Percentiles rank a stretch among this genome's conserved stretches.
Evolutionary conservation across 2,113 vertebrate species (phyloP).

Genomic region (Mormyrus lacerda): DNA sequence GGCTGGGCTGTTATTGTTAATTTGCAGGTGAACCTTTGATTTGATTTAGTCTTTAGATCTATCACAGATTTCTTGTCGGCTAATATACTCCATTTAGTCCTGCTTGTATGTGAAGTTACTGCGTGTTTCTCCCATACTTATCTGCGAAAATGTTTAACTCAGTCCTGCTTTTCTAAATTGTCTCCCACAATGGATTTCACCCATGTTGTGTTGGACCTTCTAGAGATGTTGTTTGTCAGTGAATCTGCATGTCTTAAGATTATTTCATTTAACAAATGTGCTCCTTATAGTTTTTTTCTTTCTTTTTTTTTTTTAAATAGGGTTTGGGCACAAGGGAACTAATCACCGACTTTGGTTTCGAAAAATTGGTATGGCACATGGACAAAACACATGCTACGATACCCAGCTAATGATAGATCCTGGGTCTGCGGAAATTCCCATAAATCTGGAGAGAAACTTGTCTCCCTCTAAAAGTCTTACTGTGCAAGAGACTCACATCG

Average conservation of each 20-base stretch:
- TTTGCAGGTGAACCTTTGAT: background rate
- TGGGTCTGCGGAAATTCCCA: conserved; percentile 34
- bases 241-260: background rate
- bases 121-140: background rate
- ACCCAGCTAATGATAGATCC: conserved; percentile 38
- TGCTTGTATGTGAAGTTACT: background rate
- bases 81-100: background rate
- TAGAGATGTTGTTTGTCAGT: background rate
- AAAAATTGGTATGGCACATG: conserved; percentile 50
- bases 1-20: background rate
- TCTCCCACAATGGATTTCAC: background rate
- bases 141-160: background rate
- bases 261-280: background rate
- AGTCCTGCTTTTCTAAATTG: background rate
- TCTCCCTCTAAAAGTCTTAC: conserved; percentile 44
- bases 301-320: background rate
- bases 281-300: background rate
- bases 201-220: background rate
- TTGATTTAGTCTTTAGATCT: background rate
- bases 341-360: background rate
- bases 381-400: conserved; percentile 47
- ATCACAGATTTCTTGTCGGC: background rate
- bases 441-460: conserved; percentile 40
- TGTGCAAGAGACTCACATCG: conserved; percentile 38
- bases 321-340: conserved; percentile 29